Conservation (phyloP, 2,113 vertebrate genomes). For the Notarius quadriscutis region DNA sequence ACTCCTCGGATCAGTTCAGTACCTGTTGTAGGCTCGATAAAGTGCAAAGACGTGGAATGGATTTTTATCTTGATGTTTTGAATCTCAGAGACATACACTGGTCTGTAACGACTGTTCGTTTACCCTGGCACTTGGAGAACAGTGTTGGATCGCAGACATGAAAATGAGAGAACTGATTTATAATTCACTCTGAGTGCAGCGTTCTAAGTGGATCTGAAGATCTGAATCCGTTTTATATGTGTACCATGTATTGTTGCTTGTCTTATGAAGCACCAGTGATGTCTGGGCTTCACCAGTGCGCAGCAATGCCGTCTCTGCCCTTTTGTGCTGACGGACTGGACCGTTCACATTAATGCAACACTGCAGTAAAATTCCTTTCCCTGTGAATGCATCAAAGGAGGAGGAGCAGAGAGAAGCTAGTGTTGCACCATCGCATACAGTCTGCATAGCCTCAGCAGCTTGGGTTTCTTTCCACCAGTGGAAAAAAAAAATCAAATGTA, state of each 20-base stretch:
- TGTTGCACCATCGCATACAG: constrained; percentile 45
- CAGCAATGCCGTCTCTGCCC: constrained; percentile 5
- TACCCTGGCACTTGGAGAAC: not conserved
- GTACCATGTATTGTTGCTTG: not conserved
- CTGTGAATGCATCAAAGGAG: constrained; percentile 45
- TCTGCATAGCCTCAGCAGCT: constrained; percentile 49
- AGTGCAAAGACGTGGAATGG: not conserved
- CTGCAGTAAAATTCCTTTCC: constrained; percentile 47
- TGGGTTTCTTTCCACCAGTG: constrained; percentile 55
- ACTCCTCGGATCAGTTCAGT: not conserved
- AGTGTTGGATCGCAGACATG: not conserved
- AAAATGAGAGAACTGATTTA: not conserved
- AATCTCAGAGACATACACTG: not conserved
- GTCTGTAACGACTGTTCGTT: not conserved
- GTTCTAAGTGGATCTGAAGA: not conserved
- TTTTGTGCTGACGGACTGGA: constrained; percentile 23
- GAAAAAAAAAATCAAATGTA: constrained; percentile 49
- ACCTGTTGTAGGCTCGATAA: not conserved
- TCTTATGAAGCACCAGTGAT: not conserved
- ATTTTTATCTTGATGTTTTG: not conserved
- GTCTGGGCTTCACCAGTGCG: not conserved
- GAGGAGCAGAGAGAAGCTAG: constrained; percentile 10
- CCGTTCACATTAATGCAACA: not conserved
- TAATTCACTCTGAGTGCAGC: not conserved
- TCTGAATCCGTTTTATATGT: not conserved